These are phyloP conservation scores for Ophion costatus DNA, from an alignment of 2,888 invertebrate genomes.

Conservation along the genomic window DNA sequence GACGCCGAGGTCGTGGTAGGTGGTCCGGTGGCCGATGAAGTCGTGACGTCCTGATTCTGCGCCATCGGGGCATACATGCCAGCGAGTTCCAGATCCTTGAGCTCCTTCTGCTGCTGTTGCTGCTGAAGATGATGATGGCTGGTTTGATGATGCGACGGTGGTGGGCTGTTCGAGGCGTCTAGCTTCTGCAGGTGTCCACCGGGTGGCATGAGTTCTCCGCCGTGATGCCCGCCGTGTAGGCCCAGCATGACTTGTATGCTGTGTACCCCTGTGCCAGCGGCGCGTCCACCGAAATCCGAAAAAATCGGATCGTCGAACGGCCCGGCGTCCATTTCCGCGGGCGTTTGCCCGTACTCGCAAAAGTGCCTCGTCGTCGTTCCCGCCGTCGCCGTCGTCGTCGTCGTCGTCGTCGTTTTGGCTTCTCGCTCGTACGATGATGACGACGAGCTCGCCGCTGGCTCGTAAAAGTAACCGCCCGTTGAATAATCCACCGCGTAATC, in stretches of 20 bases:
- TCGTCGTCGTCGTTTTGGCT: slow-evolving; percentile 19
- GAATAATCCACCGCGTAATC: slow-evolving; percentile 64
- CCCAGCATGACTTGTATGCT: slow-evolving; percentile 89
- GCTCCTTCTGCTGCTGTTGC: slow-evolving; percentile 83
- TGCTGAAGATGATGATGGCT: slow-evolving; percentile 76
- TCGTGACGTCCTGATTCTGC: slow-evolving; percentile 84
- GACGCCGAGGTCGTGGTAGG: slow-evolving; percentile 83
- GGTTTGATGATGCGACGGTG: slow-evolving; percentile 81
- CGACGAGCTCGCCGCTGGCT: slow-evolving; percentile 39
- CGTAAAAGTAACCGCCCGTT: slow-evolving; percentile 55
- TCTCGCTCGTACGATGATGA: slow-evolving; percentile 54
- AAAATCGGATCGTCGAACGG: slow-evolving; percentile 93
- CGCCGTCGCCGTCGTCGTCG: slow-evolving; percentile 34
- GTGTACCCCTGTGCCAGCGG: slow-evolving; percentile 85
- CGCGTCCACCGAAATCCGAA: slow-evolving; percentile 88
- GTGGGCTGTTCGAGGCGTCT: slow-evolving; percentile 84
- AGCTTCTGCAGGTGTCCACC: slow-evolving; percentile 82
- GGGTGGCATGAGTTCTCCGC: slow-evolving; percentile 79
- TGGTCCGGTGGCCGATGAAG: slow-evolving; percentile 78
- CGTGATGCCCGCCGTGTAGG: slow-evolving; percentile 84
- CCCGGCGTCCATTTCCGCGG: slow-evolving; percentile 87
- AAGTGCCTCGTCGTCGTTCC: slow-evolving; percentile 35
- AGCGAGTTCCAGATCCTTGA: slow-evolving; percentile 81
- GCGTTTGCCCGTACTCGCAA: slow-evolving; percentile 54
- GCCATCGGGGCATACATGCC: slow-evolving; percentile 81